Evolutionary conservation across 2,113 vertebrate genomes (phyloP).

Genomic region (Oncorhynchus clarkii): DNA sequence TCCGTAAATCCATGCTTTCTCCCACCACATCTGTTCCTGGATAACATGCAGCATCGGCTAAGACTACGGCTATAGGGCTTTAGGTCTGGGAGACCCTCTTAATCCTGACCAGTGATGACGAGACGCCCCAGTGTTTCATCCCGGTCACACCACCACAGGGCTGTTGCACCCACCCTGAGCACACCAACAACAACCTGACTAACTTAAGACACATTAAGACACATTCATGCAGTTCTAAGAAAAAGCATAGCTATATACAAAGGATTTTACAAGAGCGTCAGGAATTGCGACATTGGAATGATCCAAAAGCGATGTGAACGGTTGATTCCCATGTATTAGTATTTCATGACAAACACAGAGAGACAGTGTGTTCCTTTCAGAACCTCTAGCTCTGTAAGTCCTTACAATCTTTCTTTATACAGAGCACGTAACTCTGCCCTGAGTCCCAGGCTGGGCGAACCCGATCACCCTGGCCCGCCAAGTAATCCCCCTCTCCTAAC

Average conservation of each 20-base stretch:
- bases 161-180: background rate
- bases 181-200: background rate
- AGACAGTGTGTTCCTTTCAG: conserved; percentile 29
- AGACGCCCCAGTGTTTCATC: background rate
- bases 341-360: background rate
- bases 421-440: conserved; percentile 29
- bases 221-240: background rate
- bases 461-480: conserved; percentile 54
- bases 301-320: background rate
- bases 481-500: conserved; percentile 62
- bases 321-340: background rate
- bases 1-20: conserved; percentile 8
- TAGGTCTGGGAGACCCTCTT: background rate
- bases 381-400: conserved; percentile 5
- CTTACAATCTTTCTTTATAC: conserved; percentile 40
- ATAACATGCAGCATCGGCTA: background rate
- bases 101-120: background rate
- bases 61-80: background rate
- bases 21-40: conserved; percentile 10
- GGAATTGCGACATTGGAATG: background rate
- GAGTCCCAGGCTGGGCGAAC: conserved; percentile 45
- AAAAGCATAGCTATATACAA: background rate
- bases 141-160: background rate
- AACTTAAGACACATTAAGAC: background rate
- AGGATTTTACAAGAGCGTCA: background rate